These are phyloP conservation scores for Proterorhinus semilunaris DNA, from an alignment of 2,113 vertebrate species.

Conservation along the genomic window DNA sequence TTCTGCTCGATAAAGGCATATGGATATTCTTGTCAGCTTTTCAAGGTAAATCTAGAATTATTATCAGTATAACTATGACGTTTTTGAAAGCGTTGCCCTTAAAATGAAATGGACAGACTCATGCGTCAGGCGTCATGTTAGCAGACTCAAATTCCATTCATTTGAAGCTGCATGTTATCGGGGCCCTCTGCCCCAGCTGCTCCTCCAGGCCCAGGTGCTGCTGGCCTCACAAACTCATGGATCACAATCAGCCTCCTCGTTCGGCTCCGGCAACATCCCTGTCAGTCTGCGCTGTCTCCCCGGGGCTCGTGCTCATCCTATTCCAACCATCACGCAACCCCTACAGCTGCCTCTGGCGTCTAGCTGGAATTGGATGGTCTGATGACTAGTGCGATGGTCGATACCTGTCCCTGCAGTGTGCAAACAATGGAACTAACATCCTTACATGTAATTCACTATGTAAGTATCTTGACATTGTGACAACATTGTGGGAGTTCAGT, in stretches of 20 bases:
- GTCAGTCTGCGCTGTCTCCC: slow-evolving; percentile 66
- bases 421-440: slow-evolving; percentile 43
- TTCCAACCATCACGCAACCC: slow-evolving; percentile 54
- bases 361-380: slow-evolving; percentile 61
- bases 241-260: slow-evolving; percentile 72
- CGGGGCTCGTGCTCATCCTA: slow-evolving; percentile 63
- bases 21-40: not conserved
- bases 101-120: slow-evolving; percentile 28
- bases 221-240: slow-evolving; percentile 62
- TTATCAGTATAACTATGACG: not conserved
- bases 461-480: not conserved
- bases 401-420: slow-evolving; percentile 53
- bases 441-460: slow-evolving; percentile 21
- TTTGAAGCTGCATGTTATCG: slow-evolving; percentile 44
- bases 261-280: slow-evolving; percentile 61
- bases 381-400: slow-evolving; percentile 57
- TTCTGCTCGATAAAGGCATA: not conserved
- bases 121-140: slow-evolving; percentile 20
- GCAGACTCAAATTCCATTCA: slow-evolving; percentile 43
- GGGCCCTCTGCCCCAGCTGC: slow-evolving; percentile 55
- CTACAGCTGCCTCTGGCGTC: slow-evolving; percentile 64
- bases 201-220: slow-evolving; percentile 67
- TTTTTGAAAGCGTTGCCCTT: not conserved
- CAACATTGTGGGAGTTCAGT: not conserved
- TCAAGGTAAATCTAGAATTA: not conserved